A percentile compares a stretch with the other conserved stretches of the same genome.
These are phyloP conservation scores for Pilophorus perplexus DNA, from an alignment of 2,888 invertebrate genomes.

Conservation along the genomic window DNA sequence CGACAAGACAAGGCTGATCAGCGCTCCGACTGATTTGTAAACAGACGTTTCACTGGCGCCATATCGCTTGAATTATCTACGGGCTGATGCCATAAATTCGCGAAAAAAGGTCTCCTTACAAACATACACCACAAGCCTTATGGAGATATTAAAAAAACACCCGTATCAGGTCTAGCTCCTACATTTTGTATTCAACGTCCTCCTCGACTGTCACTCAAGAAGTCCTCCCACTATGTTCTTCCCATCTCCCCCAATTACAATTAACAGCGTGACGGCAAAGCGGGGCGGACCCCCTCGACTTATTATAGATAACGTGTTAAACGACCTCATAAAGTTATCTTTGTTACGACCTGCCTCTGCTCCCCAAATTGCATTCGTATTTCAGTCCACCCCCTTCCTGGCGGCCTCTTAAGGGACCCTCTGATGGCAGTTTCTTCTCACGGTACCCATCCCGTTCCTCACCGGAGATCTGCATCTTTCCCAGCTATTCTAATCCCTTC, in stretches of 20 bases:
- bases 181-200: constrained; percentile 42
- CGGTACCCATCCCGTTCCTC: background rate
- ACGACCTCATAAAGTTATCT: constrained; percentile 46
- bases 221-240: constrained; percentile 39
- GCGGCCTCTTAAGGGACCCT: background rate
- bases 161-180: too few species aligned
- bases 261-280: constrained; percentile 30
- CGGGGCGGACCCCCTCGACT: constrained; percentile 27
- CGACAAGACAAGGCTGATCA: too few species aligned
- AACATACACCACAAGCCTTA: too few species aligned
- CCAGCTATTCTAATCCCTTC: constrained; percentile 36
- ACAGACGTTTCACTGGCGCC: too few species aligned
- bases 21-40: too few species aligned
- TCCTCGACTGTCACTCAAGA: constrained; percentile 43
- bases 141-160: too few species aligned
- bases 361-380: constrained; percentile 42
- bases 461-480: constrained; percentile 15
- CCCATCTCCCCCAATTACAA: constrained; percentile 41
- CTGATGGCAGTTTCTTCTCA: background rate
- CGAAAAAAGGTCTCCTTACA: too few species aligned
- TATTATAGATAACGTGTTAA: constrained; percentile 47
- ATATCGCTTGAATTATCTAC: too few species aligned
- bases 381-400: constrained; percentile 22
- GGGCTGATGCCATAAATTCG: too few species aligned
- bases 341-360: constrained; percentile 40